Evolutionary conservation across 2,797 vertebrate genomes (phyloP).

Genomic region (Gymnopithys bicolor): DNA sequence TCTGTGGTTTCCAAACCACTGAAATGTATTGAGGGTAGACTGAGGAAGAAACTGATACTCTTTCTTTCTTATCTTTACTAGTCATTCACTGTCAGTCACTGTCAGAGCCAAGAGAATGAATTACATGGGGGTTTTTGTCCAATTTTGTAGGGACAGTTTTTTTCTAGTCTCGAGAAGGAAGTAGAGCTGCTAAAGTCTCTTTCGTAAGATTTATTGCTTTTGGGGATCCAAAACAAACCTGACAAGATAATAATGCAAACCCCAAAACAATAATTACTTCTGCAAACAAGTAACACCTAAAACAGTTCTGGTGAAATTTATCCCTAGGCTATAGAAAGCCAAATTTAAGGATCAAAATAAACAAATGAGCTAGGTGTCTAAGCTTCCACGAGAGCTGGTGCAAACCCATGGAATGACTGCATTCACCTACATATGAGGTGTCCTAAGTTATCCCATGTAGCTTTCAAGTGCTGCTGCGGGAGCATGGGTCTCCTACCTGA

Average conservation of each 20-base stretch:
- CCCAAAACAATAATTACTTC: not conserved
- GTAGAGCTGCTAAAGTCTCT: not conserved
- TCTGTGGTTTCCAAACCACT: not conserved
- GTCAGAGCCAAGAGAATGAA: not conserved
- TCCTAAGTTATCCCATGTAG: not conserved
- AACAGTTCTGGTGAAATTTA: not conserved
- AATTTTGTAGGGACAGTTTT: not conserved
- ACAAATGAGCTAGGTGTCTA: not conserved
- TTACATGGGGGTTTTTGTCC: not conserved
- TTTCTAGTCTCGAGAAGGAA: not conserved
- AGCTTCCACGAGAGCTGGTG: not conserved
- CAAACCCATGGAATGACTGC: not conserved
- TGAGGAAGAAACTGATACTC: not conserved
- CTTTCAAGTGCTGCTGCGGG: not conserved
- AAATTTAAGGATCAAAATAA: not conserved
- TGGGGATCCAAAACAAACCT: not conserved
- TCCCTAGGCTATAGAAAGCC: accelerated
- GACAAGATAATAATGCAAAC: not conserved
- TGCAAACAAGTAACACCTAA: not conserved
- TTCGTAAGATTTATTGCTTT: not conserved
- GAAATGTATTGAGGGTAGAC: not conserved
- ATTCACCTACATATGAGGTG: not conserved
- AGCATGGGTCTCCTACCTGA: not conserved
- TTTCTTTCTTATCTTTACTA: not conserved
- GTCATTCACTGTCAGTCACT: not conserved